These are phyloP conservation scores for Seriola aureovittata DNA, from an alignment of 2,113 vertebrate genomes.

Conservation along the genomic window DNA sequence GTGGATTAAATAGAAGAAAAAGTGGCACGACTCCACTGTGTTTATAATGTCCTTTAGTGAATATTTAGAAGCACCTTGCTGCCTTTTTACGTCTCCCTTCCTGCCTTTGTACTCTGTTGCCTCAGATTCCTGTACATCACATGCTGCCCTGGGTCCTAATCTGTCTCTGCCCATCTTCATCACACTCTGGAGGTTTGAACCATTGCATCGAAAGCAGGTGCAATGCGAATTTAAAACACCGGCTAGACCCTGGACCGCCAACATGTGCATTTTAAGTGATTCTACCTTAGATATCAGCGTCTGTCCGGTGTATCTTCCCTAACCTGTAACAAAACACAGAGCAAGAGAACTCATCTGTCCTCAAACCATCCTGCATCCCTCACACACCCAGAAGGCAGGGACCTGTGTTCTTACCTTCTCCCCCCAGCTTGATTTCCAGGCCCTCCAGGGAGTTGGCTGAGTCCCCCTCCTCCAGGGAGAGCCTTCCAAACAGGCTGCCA, in stretches of 20 bases:
- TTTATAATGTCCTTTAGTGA: not conserved
- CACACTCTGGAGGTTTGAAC: conserved; percentile 45
- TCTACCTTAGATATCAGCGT: not conserved
- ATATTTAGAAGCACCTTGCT: conserved; percentile 12
- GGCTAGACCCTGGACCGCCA: not conserved
- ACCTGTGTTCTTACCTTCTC: conserved; percentile 82
- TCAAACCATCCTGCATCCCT: conserved; percentile 10
- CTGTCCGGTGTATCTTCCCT: not conserved
- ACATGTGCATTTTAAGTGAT: not conserved
- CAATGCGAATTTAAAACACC: conserved; percentile 43
- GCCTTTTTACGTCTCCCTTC: not conserved
- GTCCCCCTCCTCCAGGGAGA: conserved; percentile 86
- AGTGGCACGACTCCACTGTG: not conserved
- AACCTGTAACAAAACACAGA: conserved; percentile 15
- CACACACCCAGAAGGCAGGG: conserved; percentile 24
- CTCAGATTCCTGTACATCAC: conserved; percentile 48
- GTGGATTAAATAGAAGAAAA: not conserved
- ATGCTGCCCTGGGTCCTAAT: conserved; percentile 49
- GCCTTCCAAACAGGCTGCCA: conserved; percentile 84
- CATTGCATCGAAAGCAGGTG: conserved; percentile 52
- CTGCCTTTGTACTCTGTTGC: conserved; percentile 23
- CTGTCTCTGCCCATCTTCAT: conserved; percentile 65
- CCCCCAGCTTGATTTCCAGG: conserved; percentile 80
- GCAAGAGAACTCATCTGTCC: not conserved
- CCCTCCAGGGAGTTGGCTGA: conserved; percentile 84